Conservation (phyloP, 2,113 vertebrate species). For the Pteronura brasiliensis region DNA sequence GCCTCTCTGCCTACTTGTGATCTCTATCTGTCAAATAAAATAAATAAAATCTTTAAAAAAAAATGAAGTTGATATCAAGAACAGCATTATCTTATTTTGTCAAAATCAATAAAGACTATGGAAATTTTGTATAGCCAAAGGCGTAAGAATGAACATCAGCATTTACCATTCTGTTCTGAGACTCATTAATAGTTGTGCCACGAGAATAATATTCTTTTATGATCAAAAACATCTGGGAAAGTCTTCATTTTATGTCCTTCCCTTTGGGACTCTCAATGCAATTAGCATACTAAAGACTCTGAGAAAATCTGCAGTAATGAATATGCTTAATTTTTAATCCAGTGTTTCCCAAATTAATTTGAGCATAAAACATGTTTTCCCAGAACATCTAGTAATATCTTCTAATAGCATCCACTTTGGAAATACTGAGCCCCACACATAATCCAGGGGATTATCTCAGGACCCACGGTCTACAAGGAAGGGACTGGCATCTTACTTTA, state of each 20-base stretch:
- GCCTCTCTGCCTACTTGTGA: too few relatives aligned
- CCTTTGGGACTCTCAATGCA: background rate
- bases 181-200: background rate
- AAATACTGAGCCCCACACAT: background rate
- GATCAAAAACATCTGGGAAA: slow-evolving; percentile 24
- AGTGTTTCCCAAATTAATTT: slow-evolving; percentile 36
- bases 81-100: slow-evolving; percentile 18
- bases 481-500: background rate
- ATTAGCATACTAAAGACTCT: background rate
- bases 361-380: background rate
- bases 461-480: background rate
- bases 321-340: background rate
- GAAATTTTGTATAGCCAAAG: slow-evolving; percentile 49
- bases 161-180: slow-evolving; percentile 8
- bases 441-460: background rate
- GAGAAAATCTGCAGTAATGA: slow-evolving; percentile 30
- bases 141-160: slow-evolving; percentile 1
- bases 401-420: background rate
- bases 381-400: background rate
- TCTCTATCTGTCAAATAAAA: too few relatives aligned
- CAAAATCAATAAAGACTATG: slow-evolving; percentile 42
- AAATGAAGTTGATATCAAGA: slow-evolving; percentile 24
- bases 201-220: background rate
- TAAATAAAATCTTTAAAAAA: too few relatives aligned
- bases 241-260: background rate